Evolutionary conservation across 1,140 invertebrate species (phyloP).

Genomic region (Orussus abietinus): DNA sequence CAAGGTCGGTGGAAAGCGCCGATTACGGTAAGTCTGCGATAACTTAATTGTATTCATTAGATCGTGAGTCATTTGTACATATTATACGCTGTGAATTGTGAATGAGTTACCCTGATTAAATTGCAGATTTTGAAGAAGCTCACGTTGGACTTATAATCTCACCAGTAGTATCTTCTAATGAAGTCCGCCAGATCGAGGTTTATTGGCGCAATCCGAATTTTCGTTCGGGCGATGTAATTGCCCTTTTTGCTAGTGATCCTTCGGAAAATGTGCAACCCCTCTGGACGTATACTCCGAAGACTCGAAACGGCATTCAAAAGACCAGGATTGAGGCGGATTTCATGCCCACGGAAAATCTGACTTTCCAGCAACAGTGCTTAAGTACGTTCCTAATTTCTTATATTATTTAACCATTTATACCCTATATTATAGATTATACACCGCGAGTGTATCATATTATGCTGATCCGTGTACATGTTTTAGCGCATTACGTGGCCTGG

Average conservation of each 20-base stretch:
- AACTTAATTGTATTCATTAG: too few relatives aligned
- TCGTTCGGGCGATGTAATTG: constrained; percentile 1
- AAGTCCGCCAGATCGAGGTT: constrained; percentile 4
- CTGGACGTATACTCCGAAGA: neutral
- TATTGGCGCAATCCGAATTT: neutral
- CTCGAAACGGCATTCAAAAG: neutral
- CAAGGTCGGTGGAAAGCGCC: too few relatives aligned
- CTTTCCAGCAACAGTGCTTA: constrained; percentile 5
- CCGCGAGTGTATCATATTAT: too few relatives aligned
- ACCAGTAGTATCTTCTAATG: neutral
- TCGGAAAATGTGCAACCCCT: neutral
- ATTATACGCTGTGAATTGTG: too few relatives aligned
- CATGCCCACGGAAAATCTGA: neutral
- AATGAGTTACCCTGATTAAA: too few relatives aligned
- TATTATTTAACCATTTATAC: too few relatives aligned
- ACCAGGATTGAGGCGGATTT: constrained; percentile 1
- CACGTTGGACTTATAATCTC: constrained; percentile 8
- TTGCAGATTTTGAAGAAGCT: neutral
- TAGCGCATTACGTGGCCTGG: constrained; percentile 6
- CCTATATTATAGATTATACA: too few relatives aligned
- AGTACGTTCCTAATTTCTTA: too few relatives aligned
- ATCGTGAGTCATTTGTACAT: too few relatives aligned
- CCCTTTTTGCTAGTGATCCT: neutral
- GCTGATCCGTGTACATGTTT: too few relatives aligned
- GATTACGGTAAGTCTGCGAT: too few relatives aligned